Evolutionary conservation across 2,888 invertebrate genomes (phyloP).

Genomic region (Cynaeus angustus): DNA sequence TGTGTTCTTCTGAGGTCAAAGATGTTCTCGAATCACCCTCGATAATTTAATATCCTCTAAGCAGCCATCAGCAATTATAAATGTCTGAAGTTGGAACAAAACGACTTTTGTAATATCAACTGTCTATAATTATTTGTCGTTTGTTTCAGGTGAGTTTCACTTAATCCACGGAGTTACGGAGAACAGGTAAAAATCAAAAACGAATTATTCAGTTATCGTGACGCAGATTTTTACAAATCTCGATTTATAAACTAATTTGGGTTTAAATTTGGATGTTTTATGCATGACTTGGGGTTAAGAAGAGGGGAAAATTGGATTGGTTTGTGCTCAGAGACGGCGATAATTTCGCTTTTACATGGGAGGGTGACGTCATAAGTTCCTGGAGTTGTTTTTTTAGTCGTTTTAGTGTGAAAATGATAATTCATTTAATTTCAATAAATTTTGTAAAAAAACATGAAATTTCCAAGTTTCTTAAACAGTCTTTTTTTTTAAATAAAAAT

Average conservation of each 20-base stretch:
- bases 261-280: not conserved
- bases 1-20: conserved; percentile 22
- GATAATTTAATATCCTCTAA: conserved; percentile 25
- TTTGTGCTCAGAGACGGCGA: not conserved
- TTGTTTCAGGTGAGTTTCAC: no score
- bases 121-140: no score
- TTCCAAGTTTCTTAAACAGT: no score
- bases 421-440: no score
- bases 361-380: not conserved
- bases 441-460: no score
- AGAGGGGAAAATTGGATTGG: not conserved
- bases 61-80: conserved; percentile 20
- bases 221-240: not conserved
- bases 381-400: no score
- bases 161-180: no score
- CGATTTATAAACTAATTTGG: not conserved
- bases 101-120: no score
- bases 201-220: not conserved
- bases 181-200: no score
- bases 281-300: conserved; percentile 1
- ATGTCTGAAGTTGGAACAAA: conserved; percentile 2
- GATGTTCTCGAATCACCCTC: conserved; percentile 14
- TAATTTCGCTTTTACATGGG: not conserved
- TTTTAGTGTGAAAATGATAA: no score
- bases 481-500: no score